Base-by-base conservation (phyloP, 1,140 invertebrate genomes). In the Pissodes strobi region DNA sequence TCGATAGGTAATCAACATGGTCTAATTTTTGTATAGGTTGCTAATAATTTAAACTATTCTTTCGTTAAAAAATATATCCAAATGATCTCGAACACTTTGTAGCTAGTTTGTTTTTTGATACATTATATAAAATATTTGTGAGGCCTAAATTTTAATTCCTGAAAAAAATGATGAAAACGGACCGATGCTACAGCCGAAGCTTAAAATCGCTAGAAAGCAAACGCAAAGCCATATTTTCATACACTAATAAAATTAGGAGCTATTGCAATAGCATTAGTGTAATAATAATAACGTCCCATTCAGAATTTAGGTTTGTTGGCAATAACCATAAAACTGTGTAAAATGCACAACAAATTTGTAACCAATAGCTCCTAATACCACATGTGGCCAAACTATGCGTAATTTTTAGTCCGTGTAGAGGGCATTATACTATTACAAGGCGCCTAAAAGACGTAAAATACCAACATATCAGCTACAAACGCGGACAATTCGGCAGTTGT, bases 401-500 rank as follows among this genome's bases (percentile, higher is more conserved):
- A 48, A 34, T n/a, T 13, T 39, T 59, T 46, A 43, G 56, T 59
- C 56, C 56, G 56, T 59, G 39, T 46, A 18, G 15, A 30, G 18
- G 25, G 43, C n/a, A 23, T 15, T 21, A 55, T 25, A 41, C 23
- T 21, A 56, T 46, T 49, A 19, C 22, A 48, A 46, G 17, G 56
- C 56, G 56, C 45, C 41, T 59, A 49, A 61, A 51, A 51, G 61
- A 64, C 61, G 52, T 56, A 64, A 56, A 39, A 48, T 34, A 64
- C 34, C 61, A 64, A 64, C 61, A 64, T 64, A 64, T 64, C 61
- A 64, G 61, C 60, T 53, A 61, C 19, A 43, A 41, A 39, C 48
- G 49, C 60, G 38, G 46, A 43, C 38, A 55, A 34, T 46, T 64
- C 61, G 61, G 61, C 61, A 64, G 52, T 39, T 51, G 48, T 15